Base-by-base conservation (phyloP, 2,888 invertebrate genomes). In the Perdita meconis region DNA sequence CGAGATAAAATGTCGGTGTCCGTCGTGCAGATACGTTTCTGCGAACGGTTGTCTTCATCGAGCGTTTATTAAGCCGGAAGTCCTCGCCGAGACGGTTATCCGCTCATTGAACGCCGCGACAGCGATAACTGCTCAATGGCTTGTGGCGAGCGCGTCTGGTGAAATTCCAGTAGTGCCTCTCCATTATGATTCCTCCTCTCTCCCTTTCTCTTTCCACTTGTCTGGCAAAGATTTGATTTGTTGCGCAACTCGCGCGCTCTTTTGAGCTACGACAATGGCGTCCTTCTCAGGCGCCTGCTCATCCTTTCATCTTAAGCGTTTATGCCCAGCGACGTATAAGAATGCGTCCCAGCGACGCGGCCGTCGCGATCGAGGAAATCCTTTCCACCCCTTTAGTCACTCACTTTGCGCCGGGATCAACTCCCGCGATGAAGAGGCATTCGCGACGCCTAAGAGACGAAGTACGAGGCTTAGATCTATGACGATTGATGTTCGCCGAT, bases 221-320 rank as follows among this genome's bases (percentile, higher is more conserved):
- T 80, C 76, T 73, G 78, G 60, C 82, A 68, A 81, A 88, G 86
- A 90, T 89, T 89, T 90, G 90, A 90, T 90, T 90, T 89, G 90
- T 89, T 87, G 88, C 87, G 73, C 73, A 81, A 86, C 38, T 81
- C 78, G 80, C 85, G 78, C 83, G 85, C 81, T 84, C 83, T 86
- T 87, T 82, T 88, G 87, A 89, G 85, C 84, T 85, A 87, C 87
- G 86, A 85, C 89, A 89, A 90, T 88, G 80, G 87, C 84, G 79
- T 84, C 85, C 81, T 78, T 86, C 77, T 19, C 86, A 82, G 81
- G 82, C 89, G 83, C 79, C 81, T 87, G 84, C 82, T 81, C 86
- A 83, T 87, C 86, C 83, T 84, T 81, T 80, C 82, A 83, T 84
- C 83, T 88, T 88, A 86, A 86, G 82, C 88, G 82, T 80, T n/a